Conservation (phyloP, 2,888 invertebrate species). For the Oligia strigilis region DNA sequence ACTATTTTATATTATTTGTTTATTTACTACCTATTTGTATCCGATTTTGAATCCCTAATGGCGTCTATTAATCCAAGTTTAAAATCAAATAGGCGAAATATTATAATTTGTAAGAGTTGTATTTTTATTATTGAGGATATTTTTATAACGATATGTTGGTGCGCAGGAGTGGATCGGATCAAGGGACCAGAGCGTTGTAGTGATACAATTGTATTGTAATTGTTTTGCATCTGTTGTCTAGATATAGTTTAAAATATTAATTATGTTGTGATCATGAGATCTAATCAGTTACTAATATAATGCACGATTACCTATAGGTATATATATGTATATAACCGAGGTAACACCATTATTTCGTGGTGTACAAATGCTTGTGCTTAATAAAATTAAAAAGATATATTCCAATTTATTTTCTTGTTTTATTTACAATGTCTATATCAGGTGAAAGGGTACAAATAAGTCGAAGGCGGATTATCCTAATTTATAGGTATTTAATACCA, state of each 20-base stretch:
- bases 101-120: constrained; percentile 59
- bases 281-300: constrained; percentile 82
- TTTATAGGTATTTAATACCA: constrained; percentile 59
- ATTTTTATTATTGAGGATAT: constrained; percentile 66
- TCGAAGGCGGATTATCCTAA: constrained; percentile 40
- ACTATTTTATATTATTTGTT: neutral
- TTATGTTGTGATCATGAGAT: constrained; percentile 83
- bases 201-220: constrained; percentile 69
- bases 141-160: constrained; percentile 75
- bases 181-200: constrained; percentile 84
- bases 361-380: constrained; percentile 86
- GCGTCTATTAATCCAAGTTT: constrained; percentile 37
- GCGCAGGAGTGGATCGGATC: constrained; percentile 70
- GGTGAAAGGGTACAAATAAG: constrained; percentile 34
- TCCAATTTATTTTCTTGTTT: constrained; percentile 78
- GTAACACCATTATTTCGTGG: constrained; percentile 66
- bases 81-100: constrained; percentile 35
- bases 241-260: constrained; percentile 73
- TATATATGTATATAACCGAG: constrained; percentile 75
- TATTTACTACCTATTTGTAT: constrained; percentile 4
- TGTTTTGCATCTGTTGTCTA: constrained; percentile 74
- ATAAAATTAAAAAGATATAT: constrained; percentile 85
- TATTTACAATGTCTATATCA: constrained; percentile 66
- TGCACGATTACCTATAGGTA: constrained; percentile 80
- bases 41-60: neutral